Evolutionary conservation across 2,888 invertebrate genomes (phyloP), one percentile per base, ranked within the genome.

Genomic region (Nycteola revayana): DNA sequence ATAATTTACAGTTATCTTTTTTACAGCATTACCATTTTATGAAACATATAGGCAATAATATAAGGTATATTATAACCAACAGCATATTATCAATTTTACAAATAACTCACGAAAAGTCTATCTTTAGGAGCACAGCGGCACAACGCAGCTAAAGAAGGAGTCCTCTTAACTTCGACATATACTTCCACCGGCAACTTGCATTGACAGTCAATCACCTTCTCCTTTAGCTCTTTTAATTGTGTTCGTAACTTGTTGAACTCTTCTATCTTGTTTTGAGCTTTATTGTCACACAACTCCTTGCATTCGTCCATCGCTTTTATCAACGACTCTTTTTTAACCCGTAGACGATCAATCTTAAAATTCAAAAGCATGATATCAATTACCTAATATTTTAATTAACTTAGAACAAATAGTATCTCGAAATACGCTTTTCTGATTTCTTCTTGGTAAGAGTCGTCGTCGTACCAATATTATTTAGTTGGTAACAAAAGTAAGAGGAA

Each of bases 81-180:
- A n/a, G n/a, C n/a, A n/a, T n/a, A n/a, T n/a, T n/a, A n/a, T n/a
- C n/a, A n/a, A n/a, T n/a, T n/a, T n/a, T n/a, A n/a, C n/a, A n/a
- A n/a, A n/a, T n/a, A n/a, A 14, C 7, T 39, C 63, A 81, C 85
- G 65, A 65, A 26, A 9, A 69, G 20, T 28, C 62, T 66, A 30
- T 81, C 75, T 29, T 76, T 78, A 1, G 80, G 72, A 0, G 55
- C 30, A 40, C 88, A 88, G n/a, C 36, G 39, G 48, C 88, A 88
- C 22, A 82, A 33, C 0, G 77, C 85, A 1, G 76, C 87, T 0
- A 87, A 49, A 0, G 88, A 88, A 0, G 85, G 70, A 0, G 88
- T 86, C 1, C 88, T 70, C 49, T 76, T 82, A 7, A 61, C 86
- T 47, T 82, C 73, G 7, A 85, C 70, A 0, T 54, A 29, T 0